Percentiles rank a stretch among this genome's conserved stretches.
phyloP scores from a whole-genome alignment of 37 sponge, comb jelly and placozoan genomes.

The Tethya wilhelma region DNA sequence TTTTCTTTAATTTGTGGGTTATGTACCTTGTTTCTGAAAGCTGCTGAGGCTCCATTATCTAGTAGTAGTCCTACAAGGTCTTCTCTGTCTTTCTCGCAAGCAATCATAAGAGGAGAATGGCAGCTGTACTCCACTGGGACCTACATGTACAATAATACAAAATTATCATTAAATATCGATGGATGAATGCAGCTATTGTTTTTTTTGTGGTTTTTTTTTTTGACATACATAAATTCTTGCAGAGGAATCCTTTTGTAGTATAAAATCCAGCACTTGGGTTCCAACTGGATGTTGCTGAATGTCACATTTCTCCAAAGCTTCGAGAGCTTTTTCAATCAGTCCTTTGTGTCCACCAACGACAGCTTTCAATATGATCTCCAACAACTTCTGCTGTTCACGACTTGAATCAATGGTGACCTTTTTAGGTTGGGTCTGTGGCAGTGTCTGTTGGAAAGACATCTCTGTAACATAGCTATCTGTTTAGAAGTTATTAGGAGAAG shows the following conservation, averaged over 20 bases:
- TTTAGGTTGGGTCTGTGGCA: too few species aligned
- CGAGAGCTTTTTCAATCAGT: neutral
- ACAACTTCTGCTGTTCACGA: neutral
- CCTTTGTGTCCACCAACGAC: neutral
- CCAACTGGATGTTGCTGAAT: neutral
- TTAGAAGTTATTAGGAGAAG: too few species aligned
- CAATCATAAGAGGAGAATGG: constrained; percentile 39
- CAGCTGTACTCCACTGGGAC: neutral
- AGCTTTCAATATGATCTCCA: neutral
- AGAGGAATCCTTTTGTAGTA: neutral
- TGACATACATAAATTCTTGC: too few species aligned
- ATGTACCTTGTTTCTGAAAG: constrained; percentile 4
- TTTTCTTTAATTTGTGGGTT: neutral
- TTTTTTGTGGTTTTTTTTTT: too few species aligned
- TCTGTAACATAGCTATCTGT: too few species aligned
- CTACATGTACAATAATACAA: neutral
- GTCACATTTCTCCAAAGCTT: neutral
- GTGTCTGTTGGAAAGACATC: too few species aligned
- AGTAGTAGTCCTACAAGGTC: constrained; percentile 19
- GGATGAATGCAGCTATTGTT: too few species aligned
- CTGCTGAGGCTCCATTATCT: constrained; percentile 10
- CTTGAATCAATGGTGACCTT: neutral
- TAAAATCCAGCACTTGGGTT: neutral
- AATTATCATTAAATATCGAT: too few species aligned
- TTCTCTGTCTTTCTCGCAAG: neutral